Base-by-base conservation (phyloP, 1,140 invertebrate genomes). In the Euborellia annulipes region DNA sequence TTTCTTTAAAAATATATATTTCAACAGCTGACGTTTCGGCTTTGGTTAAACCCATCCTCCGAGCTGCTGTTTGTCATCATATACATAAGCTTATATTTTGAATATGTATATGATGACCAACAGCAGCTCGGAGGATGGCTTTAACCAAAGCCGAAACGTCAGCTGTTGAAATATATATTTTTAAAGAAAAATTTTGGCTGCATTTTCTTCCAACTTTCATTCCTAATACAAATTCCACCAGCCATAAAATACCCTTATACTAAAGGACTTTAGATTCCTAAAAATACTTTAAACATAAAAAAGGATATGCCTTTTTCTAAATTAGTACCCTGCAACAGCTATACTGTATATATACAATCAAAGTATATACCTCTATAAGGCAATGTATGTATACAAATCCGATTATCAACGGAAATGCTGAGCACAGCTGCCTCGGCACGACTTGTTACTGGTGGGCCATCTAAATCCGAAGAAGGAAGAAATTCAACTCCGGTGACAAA, bases 401-500 rank as follows among this genome's bases (percentile, higher is more conserved):
- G 81, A 66, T 94, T 93, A 68, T 95, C 91, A 36, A 93, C 86
- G 16, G 90, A 94, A 54, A 95, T 90, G 58, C 88, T 92, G 37
- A 95, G 70, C 49, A 94, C 79, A 9, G 87, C 87, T 43, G 88
- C 82, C 59, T 85, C 82, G 21, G 82, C 75, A 34, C 65, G 63
- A 56, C 76, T 78, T 13, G 74, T 73, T 38, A 84, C 73, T 13
- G 75, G 66, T 39, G 72, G 70, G 16, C 71, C 73, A 49, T 73
- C 71, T 32, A 70, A 62, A 46, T 72, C 72, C 50, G 57, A 53
- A 16, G 77, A 78, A 17, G 84, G 82, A 46, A 93, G 64, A 67
- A 95, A 94, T 63, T 89, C 80, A 43, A 95, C 64, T 13, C 89
- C 90, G 27, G 91, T 95, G 27, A 95, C 82, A 68, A 95, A 95